phyloP scores from a whole-genome alignment of 2,797 vertebrate genomes.

The Eulemur coronatus region DNA sequence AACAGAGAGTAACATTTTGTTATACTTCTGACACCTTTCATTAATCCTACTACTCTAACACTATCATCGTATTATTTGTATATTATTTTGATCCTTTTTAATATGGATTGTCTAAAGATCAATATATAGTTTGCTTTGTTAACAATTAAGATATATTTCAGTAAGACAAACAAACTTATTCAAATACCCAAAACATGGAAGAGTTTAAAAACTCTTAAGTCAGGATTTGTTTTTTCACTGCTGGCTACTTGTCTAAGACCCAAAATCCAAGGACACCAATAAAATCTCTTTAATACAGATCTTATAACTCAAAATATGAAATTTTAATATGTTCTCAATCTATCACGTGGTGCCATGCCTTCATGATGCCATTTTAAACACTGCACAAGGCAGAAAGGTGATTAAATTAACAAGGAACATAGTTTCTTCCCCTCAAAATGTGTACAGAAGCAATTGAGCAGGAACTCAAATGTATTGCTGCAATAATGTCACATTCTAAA shows the following conservation, averaged over 20 bases:
- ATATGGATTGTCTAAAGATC: background rate
- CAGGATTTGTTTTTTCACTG: background rate
- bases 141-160: background rate
- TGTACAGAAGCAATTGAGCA: background rate
- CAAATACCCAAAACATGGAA: background rate
- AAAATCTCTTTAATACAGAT: background rate
- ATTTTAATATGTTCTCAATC: background rate
- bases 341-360: background rate
- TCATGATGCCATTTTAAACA: background rate
- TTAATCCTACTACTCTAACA: background rate
- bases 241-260: background rate
- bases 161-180: background rate
- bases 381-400: background rate
- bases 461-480: background rate
- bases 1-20: background rate
- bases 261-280: background rate
- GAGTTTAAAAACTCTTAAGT: background rate
- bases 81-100: background rate
- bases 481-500: background rate
- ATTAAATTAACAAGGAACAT: background rate
- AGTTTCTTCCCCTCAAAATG: background rate
- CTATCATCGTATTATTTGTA: background rate
- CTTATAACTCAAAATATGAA: background rate
- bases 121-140: background rate
- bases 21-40: background rate